Evolutionary conservation across 2,888 invertebrate species (phyloP), one percentile per base, ranked within the genome.

Genomic region (Drosophila borealis): DNA sequence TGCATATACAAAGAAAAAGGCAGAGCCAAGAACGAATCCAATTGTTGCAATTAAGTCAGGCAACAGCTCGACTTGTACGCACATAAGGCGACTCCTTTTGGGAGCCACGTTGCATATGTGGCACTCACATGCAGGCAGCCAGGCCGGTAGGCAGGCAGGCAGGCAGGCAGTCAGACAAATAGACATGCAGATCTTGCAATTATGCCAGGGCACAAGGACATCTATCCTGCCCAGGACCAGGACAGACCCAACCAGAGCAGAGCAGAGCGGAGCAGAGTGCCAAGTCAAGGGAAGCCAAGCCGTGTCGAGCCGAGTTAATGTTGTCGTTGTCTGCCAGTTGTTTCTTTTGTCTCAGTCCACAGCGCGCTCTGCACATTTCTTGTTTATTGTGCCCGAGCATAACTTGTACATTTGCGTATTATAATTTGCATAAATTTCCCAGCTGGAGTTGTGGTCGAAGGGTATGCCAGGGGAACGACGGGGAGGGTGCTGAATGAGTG

Each of bases 341-440:
- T 67, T 68, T 44, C 74, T 78, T 88, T 87, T 88, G 89, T 89
- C 61, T 72, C 67, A 57, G 56, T 14, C 36, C 41, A 53, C 29
- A 29, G 29, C 49, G 69, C 67, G 66, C 67, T 73, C 53, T 60
- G 71, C 74, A 84, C 70, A 89, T 87, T 84, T 77, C 89, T 87
- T 80, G 89, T 83, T 86, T 83, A 83, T 83, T 80, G 74, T 88
- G 78, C 76, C 72, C 62, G 72, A 56, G 70, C 65, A 85, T 88
- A 82, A 80, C 86, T 82, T 70, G 74, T 76, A 81, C 85, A 84
- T 88, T 89, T 88, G 70, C 89, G 89, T 76, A 89, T 85, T 88
- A 88, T 88, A 85, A 85, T 85, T 85, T 89, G 81, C 84, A 85
- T 85, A 85, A 85, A 89, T 89, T 88, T 81, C 72, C 60, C 50